phyloP scores from a whole-genome alignment of 2,888 invertebrate genomes.

The Brenthis hecate region DNA sequence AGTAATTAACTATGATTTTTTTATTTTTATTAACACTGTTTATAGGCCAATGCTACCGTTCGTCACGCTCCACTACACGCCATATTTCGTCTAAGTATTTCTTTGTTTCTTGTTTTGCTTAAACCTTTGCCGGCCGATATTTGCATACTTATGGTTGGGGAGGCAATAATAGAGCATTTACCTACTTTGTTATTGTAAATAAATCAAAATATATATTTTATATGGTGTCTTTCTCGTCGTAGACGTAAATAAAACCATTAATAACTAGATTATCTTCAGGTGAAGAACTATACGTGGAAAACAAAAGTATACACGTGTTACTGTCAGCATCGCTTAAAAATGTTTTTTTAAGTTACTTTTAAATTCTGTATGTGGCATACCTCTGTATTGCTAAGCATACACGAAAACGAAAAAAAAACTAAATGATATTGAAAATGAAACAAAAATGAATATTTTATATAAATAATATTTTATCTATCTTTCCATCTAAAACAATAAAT shows the following conservation, averaged over 20 bases:
- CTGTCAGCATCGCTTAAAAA: neutral
- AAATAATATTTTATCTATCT: too few relatives aligned
- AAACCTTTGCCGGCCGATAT: conserved; percentile 33
- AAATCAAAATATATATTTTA: conserved; percentile 7
- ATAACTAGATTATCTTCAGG: neutral
- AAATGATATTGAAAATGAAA: too few relatives aligned
- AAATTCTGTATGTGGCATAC: too few relatives aligned
- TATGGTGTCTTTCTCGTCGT: neutral
- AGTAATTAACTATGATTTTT: conserved; percentile 1
- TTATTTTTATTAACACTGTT: conserved; percentile 16
- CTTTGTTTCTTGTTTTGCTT: conserved; percentile 37
- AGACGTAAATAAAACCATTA: neutral
- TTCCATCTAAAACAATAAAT: too few relatives aligned
- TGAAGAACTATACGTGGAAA: too few relatives aligned
- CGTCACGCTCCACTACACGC: conserved; percentile 27
- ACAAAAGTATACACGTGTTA: too few relatives aligned
- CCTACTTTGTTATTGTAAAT: conserved; percentile 19
- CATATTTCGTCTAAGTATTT: conserved; percentile 35
- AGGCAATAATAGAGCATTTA: conserved; percentile 27
- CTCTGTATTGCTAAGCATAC: too few relatives aligned
- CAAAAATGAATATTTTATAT: too few relatives aligned
- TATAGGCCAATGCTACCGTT: conserved; percentile 33
- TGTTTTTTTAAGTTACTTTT: neutral
- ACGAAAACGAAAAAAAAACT: too few relatives aligned
- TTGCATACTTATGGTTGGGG: conserved; percentile 35